Base-by-base conservation (phyloP, 2,888 invertebrate species). In the Andrena minutula region DNA sequence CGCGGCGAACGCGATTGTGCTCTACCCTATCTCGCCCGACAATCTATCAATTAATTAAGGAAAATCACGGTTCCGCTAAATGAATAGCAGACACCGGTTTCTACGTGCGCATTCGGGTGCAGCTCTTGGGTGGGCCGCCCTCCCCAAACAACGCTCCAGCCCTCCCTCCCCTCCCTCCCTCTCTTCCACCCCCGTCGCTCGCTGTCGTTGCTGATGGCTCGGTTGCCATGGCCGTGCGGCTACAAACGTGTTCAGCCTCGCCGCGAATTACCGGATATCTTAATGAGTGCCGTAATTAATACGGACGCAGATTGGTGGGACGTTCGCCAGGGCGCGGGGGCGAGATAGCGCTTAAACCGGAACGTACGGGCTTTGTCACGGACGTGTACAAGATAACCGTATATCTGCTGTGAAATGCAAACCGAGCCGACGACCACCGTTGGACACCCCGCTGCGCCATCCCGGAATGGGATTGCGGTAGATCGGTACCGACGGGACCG, bases 211-310 rank as follows among this genome's bases (percentile, higher is more conserved):
- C 30, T n/a, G 75, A 51, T 41, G 26, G 30, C 20, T 23, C 28
- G 64, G 85, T 78, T 83, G 64, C 84, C 68, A 77, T 77, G 73
- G 74, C 28, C 73, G 84, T 66, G 77, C 73, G 65, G 65, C 56
- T 75, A 71, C 47, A 69, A 71, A 84, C 79, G 87, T 78, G 82
- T 82, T 78, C 86, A 76, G 85, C 71, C 86, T 77, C 86, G 88
- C 89, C 90, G 90, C 90, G 91, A 93, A 93, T 92, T 91, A 91
- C 92, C 91, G 92, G 93, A 93, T 93, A 93, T 92, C 93, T 93
- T 93, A 93, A 93, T 92, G 92, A 93, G 92, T 93, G 89, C 90
- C 91, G 92, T 93, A 93, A 93, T 93, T 93, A 93, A 93, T 93
- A 92, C 91, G 92, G 89, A 92, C 91, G 91, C 91, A 92, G 93